Conservation (phyloP, 2,888 invertebrate species). For the Crepidodera aurea region DNA sequence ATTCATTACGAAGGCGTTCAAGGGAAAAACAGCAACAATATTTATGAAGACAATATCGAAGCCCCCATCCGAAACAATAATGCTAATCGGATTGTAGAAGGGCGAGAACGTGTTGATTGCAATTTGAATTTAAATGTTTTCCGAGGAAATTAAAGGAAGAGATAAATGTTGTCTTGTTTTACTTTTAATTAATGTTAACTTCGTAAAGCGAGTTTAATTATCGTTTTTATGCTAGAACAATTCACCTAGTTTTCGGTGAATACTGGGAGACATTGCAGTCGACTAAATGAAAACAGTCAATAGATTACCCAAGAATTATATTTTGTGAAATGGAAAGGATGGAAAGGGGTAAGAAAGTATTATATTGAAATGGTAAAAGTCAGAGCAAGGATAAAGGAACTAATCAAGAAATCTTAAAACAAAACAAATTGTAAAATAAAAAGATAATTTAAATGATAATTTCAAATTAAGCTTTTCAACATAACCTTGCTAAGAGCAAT, state of each 20-base stretch:
- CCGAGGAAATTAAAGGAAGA: constrained; percentile 34
- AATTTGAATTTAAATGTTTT: constrained; percentile 35
- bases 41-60: constrained; percentile 30
- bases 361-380: no score
- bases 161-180: constrained; percentile 30
- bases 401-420: no score
- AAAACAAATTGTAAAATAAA: no score
- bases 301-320: no score
- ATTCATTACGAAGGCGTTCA: constrained; percentile 10
- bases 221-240: constrained; percentile 9
- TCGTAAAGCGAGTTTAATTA: constrained; percentile 20
- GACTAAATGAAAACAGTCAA: neutral
- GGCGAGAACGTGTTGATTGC: constrained; percentile 30
- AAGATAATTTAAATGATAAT: no score
- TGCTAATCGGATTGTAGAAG: constrained; percentile 28
- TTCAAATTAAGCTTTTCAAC: no score
- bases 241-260: constrained; percentile 6
- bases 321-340: no score
- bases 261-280: neutral
- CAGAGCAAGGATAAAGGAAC: no score
- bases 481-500: no score
- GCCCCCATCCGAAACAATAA: constrained; percentile 23
- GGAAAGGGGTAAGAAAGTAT: no score
- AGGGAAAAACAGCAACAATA: constrained; percentile 24
- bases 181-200: constrained; percentile 29